These are phyloP conservation scores for Raphicerus campestris DNA, from an alignment of 2,113 vertebrate genomes.

Conservation along the genomic window DNA sequence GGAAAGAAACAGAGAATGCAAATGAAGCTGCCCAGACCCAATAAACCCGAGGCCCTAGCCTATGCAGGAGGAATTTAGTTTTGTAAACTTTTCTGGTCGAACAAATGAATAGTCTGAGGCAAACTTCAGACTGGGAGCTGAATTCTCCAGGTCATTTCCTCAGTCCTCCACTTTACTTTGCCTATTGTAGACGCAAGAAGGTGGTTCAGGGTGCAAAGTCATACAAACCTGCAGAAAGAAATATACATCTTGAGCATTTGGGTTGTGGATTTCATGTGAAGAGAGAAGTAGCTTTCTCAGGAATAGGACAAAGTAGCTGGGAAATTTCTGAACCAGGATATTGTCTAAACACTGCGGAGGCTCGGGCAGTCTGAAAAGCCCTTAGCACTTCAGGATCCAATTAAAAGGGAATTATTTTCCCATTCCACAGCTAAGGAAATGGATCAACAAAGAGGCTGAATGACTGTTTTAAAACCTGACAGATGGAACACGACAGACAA, in stretches of 20 bases:
- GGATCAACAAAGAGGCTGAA: slow-evolving; percentile 63
- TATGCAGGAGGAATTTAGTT: not conserved
- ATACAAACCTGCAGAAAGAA: not conserved
- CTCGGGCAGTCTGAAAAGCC: slow-evolving; percentile 42
- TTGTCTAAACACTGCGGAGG: slow-evolving; percentile 40
- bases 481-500: slow-evolving; percentile 51
- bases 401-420: slow-evolving; percentile 75
- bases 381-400: slow-evolving; percentile 67
- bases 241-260: not conserved
- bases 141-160: not conserved
- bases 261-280: slow-evolving; percentile 15
- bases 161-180: not conserved
- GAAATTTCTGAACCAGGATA: slow-evolving; percentile 47
- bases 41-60: not conserved
- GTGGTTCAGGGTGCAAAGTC: not conserved
- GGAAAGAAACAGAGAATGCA: slow-evolving; percentile 65
- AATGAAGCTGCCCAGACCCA: slow-evolving; percentile 51
- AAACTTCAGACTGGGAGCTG: not conserved
- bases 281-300: slow-evolving; percentile 32
- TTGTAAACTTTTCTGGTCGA: slow-evolving; percentile 31
- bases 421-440: slow-evolving; percentile 65
- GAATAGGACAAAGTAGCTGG: not conserved
- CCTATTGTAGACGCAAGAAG: not conserved
- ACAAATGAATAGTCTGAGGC: not conserved
- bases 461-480: slow-evolving; percentile 56